phyloP scores from a whole-genome alignment of 2,113 vertebrate genomes.

The Zosterops japonicus region DNA sequence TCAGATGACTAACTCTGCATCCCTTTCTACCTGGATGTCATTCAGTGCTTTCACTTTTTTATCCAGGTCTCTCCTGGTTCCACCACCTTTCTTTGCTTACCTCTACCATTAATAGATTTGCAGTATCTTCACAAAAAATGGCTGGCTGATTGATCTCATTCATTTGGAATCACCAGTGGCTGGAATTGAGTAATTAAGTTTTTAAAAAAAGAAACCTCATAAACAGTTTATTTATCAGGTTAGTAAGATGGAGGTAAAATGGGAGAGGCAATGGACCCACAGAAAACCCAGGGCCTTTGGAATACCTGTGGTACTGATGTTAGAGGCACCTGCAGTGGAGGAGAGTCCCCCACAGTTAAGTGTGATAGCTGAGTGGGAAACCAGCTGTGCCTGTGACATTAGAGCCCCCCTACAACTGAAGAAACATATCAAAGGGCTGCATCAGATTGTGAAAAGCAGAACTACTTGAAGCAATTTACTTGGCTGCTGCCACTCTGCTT shows the following conservation, averaged over 20 bases:
- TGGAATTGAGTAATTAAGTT: not conserved
- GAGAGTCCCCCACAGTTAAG: not conserved
- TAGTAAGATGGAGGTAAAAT: not conserved
- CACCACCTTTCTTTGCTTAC: not conserved
- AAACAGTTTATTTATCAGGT: not conserved
- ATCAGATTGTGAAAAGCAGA: not conserved
- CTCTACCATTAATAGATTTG: not conserved
- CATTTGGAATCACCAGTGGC: not conserved
- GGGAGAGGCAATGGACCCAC: not conserved
- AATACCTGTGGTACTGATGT: not conserved
- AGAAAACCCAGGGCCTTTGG: not conserved
- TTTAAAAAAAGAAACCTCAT: not conserved
- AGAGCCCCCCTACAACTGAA: not conserved
- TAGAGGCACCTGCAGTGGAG: not conserved
- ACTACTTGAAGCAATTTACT: constrained; percentile 1
- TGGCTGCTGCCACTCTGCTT: constrained; percentile 9
- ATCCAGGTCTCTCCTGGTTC: not conserved
- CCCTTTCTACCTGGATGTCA: not conserved
- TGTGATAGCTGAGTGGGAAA: not conserved
- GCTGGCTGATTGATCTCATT: not conserved
- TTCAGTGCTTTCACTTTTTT: not conserved
- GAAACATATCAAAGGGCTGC: not conserved
- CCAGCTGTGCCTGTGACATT: not conserved
- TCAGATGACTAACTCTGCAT: not conserved
- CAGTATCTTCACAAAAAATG: not conserved